Evolutionary conservation across 92 coral and sea anemone species (phyloP), one percentile per base, ranked within the genome.

Genomic region (Siderastrea siderea): DNA sequence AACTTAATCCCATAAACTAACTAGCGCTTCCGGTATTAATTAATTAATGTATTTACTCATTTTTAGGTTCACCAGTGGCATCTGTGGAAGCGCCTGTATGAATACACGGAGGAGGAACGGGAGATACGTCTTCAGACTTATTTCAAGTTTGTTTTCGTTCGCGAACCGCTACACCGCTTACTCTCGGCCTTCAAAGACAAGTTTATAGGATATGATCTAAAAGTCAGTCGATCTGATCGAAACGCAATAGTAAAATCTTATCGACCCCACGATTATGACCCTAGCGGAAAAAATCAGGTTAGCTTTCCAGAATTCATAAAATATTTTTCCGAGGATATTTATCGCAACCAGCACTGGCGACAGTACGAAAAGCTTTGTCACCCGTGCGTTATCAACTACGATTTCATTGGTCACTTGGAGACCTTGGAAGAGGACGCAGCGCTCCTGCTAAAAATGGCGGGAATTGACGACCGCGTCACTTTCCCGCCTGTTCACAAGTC

Each of bases 121-220:
- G 71, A 5, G 9, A 5, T 16, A 17, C 71, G 71, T 16, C 47
- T 75, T 55, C 1, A 75, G 45, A 75, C 80, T 10, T 75, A 75
- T 44, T 75, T 75, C 38, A 75, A 75, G 67, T 75, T 75, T 12
- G 9, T 75, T 7, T 75, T 75, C 67, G 80, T 75, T 43, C 80
- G 80, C 4, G 80, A 75, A 3, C 80, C 80, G 5, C 38, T 75
- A 1, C 66, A 75, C n/a, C 67, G 80, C 19, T 11, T 75, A 54
- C 66, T 75, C 13, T 75, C 80, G 1, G 80, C 80, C 7, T 75
- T 55, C 67, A 75, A 75, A 75, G 14, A 75, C 67, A 75, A 75
- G 62, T 75, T 75, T 44, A 57, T 74, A 1, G 60, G 78, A 54
- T n/a, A 43, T 2, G 38, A 38, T 4, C 10, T 12, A 1, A 38